These are phyloP conservation scores for Acanthurus lineatus DNA, from an alignment of 2,797 vertebrate genomes.

Conservation along the genomic window DNA sequence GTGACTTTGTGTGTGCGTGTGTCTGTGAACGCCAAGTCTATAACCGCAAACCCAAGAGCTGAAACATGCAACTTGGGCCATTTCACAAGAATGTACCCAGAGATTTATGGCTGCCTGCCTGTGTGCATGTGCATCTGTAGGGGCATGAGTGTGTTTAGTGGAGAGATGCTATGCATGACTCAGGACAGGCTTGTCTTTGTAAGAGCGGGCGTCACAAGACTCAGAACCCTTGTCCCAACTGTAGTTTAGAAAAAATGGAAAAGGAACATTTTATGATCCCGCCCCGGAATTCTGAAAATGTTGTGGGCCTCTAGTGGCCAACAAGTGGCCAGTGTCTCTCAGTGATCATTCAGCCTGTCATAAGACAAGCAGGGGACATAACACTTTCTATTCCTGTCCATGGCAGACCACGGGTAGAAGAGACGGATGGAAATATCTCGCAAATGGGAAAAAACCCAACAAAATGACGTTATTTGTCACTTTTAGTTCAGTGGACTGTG, in stretches of 20 bases:
- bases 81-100: conserved; percentile 61
- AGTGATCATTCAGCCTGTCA: conserved; percentile 56
- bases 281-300: conserved; percentile 76
- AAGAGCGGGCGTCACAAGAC: conserved; percentile 55
- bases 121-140: conserved; percentile 47
- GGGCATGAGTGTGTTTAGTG: conserved; percentile 61
- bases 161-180: conserved; percentile 53
- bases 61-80: conserved; percentile 44
- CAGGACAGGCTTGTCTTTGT: conserved; percentile 76
- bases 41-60: conserved; percentile 42
- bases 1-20: conserved; percentile 27
- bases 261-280: conserved; percentile 67
- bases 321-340: conserved; percentile 79
- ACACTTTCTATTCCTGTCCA: conserved; percentile 53
- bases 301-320: conserved; percentile 62
- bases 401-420: neutral
- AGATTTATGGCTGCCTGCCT: conserved; percentile 65
- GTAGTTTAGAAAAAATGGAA: conserved; percentile 58
- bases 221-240: conserved; percentile 54
- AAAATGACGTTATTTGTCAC: conserved; percentile 5
- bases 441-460: conserved; percentile 37
- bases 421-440: neutral
- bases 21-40: conserved; percentile 33
- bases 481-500: conserved; percentile 2
- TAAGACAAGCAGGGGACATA: conserved; percentile 60